Evolutionary conservation across 2,888 invertebrate species (phyloP), one percentile per base, ranked within the genome.

Genomic region (Schizaphis graminum): DNA sequence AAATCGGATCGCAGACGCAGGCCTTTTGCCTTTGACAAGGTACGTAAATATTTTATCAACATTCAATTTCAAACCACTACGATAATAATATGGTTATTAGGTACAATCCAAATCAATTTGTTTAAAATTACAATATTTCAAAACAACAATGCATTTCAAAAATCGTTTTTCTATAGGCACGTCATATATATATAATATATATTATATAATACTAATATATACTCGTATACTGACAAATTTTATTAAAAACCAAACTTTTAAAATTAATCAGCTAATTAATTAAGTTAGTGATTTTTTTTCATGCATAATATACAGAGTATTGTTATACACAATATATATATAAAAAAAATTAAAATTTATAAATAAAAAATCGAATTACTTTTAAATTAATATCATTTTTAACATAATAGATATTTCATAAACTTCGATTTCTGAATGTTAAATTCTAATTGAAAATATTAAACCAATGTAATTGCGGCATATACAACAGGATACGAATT

Each of bases 11-110:
- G 95, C 95, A 95, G 95, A 95, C 95, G 97, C 96, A 96, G 97
- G 96, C 97, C 97, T 95, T 96, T 95, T 96, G 97, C 97, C 96
- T 97, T 97, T 96, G 97, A 97, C 96, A 97, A 97, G 97, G 97
- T 97, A 96, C 96, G 96, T 95, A 94, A 24, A 67, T 89, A 89
- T 93, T 77, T 77, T 77, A 56, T 49, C 57, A 28, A n/a, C 24
- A 35, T 35, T 41, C 7, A 35, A 77, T 77, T 77, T 35, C 21
- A 77, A 77, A 77, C 35, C 77, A 77, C 35, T 77, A 21, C 21
- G 21, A 53, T 53, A 77, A 61, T 61, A 13, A 35, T 21, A 77
- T 77, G 35, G 26, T 21, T 77, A 77, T 41, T 77, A n/a, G n/a
- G n/a, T n/a, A 77, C n/a, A 35, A 77, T 77, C 2, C 35, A 35